phyloP scores from a whole-genome alignment of 2,113 vertebrate genomes.

The Fregetta grallaria region DNA sequence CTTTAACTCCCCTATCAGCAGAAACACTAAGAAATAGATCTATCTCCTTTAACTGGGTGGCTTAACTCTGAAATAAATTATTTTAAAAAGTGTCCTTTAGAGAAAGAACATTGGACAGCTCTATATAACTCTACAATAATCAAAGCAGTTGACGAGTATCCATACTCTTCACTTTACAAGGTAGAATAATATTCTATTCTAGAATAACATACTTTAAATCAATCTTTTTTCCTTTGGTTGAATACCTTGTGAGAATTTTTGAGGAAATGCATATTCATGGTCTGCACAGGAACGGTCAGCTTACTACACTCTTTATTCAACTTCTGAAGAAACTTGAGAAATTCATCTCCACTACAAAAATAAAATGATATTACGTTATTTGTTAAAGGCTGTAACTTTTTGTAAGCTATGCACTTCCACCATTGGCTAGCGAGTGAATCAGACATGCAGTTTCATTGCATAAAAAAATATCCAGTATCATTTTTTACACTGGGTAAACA shows the following conservation, averaged over 20 bases:
- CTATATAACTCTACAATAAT: not conserved
- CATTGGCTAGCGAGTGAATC: not conserved
- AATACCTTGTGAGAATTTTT: conserved; percentile 84
- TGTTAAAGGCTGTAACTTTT: not conserved
- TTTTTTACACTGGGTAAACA: not conserved
- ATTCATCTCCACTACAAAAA: conserved; percentile 84
- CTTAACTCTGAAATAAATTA: not conserved
- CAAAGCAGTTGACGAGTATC: not conserved
- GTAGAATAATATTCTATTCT: not conserved
- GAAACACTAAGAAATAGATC: not conserved
- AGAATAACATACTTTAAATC: not conserved
- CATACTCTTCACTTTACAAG: not conserved
- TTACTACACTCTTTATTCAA: conserved; percentile 85
- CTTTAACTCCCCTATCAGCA: conserved; percentile 1
- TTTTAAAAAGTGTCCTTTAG: not conserved
- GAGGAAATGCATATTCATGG: conserved; percentile 80
- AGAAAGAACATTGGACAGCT: not conserved
- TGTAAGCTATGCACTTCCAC: not conserved
- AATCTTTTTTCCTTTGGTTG: not conserved
- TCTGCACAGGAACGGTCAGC: conserved; percentile 81
- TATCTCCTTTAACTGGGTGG: not conserved
- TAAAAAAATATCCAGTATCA: not conserved
- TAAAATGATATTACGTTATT: not conserved
- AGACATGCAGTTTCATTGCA: not conserved
- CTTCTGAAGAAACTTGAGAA: conserved; percentile 85